Evolutionary conservation across 2,113 vertebrate species (phyloP).

Genomic region (Struthio camelus): DNA sequence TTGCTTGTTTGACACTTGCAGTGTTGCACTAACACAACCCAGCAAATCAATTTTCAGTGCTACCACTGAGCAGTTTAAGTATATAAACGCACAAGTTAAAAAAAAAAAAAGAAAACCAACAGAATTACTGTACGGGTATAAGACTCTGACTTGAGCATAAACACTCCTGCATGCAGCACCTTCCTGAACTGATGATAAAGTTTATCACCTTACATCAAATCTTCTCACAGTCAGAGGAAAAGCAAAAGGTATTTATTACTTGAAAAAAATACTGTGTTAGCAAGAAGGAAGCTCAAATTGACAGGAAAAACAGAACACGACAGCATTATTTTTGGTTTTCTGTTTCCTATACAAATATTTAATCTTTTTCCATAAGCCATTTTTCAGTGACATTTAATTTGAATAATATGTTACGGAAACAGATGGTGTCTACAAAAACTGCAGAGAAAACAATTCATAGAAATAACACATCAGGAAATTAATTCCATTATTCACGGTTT

Average conservation of each 20-base stretch:
- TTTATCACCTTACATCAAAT: neutral
- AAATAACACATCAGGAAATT: slow-evolving; percentile 34
- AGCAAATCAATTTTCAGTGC: neutral
- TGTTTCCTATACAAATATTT: slow-evolving; percentile 49
- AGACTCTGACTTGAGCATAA: neutral
- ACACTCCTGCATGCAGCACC: neutral
- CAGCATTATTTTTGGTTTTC: slow-evolving; percentile 49
- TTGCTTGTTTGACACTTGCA: neutral
- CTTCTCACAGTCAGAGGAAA: slow-evolving; percentile 26
- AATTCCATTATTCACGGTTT: slow-evolving; percentile 64
- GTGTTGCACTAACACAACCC: rapidly evolving
- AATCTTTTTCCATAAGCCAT: slow-evolving; percentile 18
- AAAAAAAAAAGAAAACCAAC: too few species aligned
- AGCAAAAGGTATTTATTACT: slow-evolving; percentile 9
- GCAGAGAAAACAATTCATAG: slow-evolving; percentile 46
- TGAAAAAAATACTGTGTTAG: slow-evolving; percentile 42
- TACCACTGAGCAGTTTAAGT: neutral
- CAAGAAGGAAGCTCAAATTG: slow-evolving; percentile 43
- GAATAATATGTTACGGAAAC: slow-evolving; percentile 43
- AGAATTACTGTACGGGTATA: neutral
- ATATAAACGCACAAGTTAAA: neutral
- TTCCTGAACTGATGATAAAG: neutral
- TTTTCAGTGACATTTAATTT: slow-evolving; percentile 1
- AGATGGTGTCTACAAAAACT: slow-evolving; percentile 30
- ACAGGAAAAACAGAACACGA: slow-evolving; percentile 34